Base-by-base conservation (phyloP, 1,140 invertebrate genomes). In the Drosophila pseudoananassae region DNA sequence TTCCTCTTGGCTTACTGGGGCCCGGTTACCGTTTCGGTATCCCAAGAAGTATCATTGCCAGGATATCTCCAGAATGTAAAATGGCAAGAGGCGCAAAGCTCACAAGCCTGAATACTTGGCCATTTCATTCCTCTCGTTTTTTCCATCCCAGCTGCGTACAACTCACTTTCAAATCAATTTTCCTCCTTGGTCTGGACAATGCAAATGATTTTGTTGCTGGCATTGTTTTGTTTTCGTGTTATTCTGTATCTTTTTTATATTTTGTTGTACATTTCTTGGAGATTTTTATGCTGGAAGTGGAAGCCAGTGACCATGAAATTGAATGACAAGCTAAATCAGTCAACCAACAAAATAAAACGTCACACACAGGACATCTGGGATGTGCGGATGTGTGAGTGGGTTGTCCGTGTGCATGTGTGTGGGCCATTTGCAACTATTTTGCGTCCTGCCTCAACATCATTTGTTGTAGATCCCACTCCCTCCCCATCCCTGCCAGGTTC, bases 291-390 rank as follows among this genome's bases (percentile, higher is more conserved):
- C 38, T 66, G 61, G 65, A 84, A 76, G 46, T 52, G 60, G 79
- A 83, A 68, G 46, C 63, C 76, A 87, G 63, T 88, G 83, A 83
- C 83, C 83, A 82, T 87, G 83, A 87, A 87, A 87, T 87, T 83
- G 83, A 87, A 87, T 83, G 83, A 87, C 79, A 87, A 83, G 83
- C 76, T 63, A 76, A 83, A 83, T 88, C 83, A 87, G 71, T 87
- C 83, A 87, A 87, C 66, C 83, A 88, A 88, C 83, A 65, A 78
- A 82, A 88, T 72, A 69, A 88, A 82, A 82, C 58, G 70, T 58
- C 82, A 78, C 72, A 76, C 53, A 58, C 63, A 74, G 38, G 47
- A 74, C 59, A 55, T 31, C 47, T 40, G 59, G 36, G 49, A 12
- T 33, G n/a, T 15, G 31, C 17, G 45, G 25, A 59, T 17, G 15